These are phyloP conservation scores for Cryptoleucopteryx plumbea DNA, from an alignment of 2,113 vertebrate species.

Conservation along the genomic window DNA sequence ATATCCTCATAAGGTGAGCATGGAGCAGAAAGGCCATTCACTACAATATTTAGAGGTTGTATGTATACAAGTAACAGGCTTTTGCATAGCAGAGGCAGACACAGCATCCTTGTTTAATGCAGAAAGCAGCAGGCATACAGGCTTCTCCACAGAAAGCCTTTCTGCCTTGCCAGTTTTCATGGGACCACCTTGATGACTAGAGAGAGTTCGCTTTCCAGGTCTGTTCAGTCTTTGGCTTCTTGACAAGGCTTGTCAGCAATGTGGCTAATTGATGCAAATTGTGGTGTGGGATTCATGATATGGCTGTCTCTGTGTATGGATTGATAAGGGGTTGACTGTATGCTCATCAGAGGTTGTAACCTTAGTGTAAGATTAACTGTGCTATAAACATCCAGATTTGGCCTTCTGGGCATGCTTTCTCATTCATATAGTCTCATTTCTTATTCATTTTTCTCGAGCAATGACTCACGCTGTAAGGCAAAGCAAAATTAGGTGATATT, in stretches of 20 bases:
- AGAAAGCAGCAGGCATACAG: neutral
- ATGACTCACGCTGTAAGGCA: neutral
- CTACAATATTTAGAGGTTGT: neutral
- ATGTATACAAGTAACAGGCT: neutral
- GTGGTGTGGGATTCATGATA: neutral
- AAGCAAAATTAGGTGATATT: neutral
- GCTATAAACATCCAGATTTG: neutral
- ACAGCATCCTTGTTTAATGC: neutral
- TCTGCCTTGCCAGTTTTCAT: neutral
- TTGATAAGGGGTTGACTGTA: fast-evolving
- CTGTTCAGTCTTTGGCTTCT: neutral
- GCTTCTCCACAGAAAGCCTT: neutral
- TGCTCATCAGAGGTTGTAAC: neutral
- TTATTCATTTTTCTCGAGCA: neutral
- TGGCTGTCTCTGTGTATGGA: neutral
- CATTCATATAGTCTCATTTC: neutral
- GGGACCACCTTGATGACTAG: too few relatives aligned
- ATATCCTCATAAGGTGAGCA: neutral
- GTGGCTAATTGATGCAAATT: neutral
- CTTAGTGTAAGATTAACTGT: neutral
- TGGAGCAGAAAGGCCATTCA: neutral
- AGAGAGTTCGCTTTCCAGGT: neutral
- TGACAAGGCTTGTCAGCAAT: neutral
- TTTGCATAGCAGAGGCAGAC: neutral
- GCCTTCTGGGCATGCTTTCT: neutral